phyloP scores from a whole-genome alignment of 92 coral and sea anemone genomes.

The Diadumene lineata region DNA sequence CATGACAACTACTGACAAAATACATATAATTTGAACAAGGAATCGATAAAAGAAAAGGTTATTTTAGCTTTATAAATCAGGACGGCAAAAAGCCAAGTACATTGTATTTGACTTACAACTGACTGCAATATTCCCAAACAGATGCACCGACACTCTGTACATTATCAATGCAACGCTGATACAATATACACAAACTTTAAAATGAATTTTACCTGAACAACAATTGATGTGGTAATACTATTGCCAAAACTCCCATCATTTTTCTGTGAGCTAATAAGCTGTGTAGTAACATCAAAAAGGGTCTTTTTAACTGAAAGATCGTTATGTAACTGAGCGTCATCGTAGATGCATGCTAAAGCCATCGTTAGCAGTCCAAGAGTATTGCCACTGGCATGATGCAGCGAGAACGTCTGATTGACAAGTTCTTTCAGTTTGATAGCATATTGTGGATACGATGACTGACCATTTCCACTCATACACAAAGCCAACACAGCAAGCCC shows the following conservation, averaged over 20 bases:
- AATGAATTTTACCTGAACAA: constrained; percentile 20
- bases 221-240: constrained; percentile 44
- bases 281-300: neutral
- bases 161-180: too few species aligned
- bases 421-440: constrained; percentile 15
- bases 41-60: too few species aligned
- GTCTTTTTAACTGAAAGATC: neutral
- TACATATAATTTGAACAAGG: too few species aligned
- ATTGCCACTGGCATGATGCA: constrained; percentile 31
- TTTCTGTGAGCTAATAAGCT: constrained; percentile 8
- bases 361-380: constrained; percentile 53
- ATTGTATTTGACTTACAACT: too few species aligned
- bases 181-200: neutral
- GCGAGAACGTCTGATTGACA: neutral
- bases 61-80: too few species aligned
- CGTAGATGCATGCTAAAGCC: constrained; percentile 66
- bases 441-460: constrained; percentile 11
- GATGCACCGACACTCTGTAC: too few species aligned
- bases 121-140: too few species aligned
- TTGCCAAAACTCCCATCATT: constrained; percentile 51
- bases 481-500: constrained; percentile 69
- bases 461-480: constrained; percentile 51
- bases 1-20: too few species aligned
- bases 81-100: too few species aligned
- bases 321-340: neutral